These are phyloP conservation scores for Parasteatoda tepidariorum DNA, from an alignment of 1,140 invertebrate genomes.

Conservation along the genomic window DNA sequence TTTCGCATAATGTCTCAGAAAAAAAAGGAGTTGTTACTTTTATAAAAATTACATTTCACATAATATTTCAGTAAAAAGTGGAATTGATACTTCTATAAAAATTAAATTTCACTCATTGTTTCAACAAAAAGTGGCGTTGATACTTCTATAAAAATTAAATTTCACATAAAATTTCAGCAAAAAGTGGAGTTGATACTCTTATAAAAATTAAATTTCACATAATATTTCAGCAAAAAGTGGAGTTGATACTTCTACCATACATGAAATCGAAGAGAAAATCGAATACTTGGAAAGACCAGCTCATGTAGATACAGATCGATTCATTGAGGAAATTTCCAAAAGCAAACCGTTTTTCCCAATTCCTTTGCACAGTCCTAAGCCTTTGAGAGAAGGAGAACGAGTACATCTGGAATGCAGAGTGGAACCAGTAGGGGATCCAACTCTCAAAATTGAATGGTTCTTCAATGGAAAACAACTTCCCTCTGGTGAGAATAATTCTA, in stretches of 20 bases:
- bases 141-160: too few relatives aligned
- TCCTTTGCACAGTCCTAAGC: constrained; percentile 79
- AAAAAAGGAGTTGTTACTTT: too few relatives aligned
- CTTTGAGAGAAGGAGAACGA: constrained; percentile 88
- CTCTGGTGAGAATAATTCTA: constrained; percentile 71
- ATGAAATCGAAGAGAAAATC: constrained; percentile 86
- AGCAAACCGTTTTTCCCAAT: constrained; percentile 91
- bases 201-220: too few relatives aligned
- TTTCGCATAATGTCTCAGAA: too few relatives aligned
- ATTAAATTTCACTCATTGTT: too few relatives aligned
- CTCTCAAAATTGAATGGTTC: constrained; percentile 87
- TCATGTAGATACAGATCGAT: constrained; percentile 86
- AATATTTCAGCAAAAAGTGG: constrained; percentile 71
- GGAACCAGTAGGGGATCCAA: constrained; percentile 90
- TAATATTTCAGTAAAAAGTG: too few relatives aligned
- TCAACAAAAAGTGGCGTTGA: too few relatives aligned
- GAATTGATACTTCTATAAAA: too few relatives aligned
- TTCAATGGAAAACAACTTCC: constrained; percentile 71
- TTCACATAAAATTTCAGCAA: constrained; percentile 74
- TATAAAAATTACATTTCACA: too few relatives aligned
- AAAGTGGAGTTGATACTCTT: constrained; percentile 78
- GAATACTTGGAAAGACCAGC: constrained; percentile 85
- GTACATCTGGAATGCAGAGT: constrained; percentile 78
- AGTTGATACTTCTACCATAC: constrained; percentile 88
- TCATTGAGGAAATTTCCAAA: constrained; percentile 93